Base-by-base conservation (phyloP, 2,113 vertebrate species). In the Rhea americana region DNA sequence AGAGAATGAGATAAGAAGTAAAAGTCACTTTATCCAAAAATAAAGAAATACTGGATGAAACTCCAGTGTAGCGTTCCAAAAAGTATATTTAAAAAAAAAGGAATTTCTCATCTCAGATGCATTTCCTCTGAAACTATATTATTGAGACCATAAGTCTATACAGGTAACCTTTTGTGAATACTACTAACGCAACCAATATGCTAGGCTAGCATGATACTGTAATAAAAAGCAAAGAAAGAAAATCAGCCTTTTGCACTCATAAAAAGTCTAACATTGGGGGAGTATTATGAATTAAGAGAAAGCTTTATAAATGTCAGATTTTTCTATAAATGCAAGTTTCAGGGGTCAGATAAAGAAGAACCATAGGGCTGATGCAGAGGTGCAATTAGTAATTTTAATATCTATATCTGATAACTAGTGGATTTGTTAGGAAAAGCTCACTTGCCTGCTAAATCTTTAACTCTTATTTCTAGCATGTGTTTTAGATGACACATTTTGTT, bases 151-250 rank as follows among this genome's bases (percentile, higher is more conserved):
- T 74, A 59, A 72, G 17, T 55, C 89, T 32, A 41, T 26, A 15
- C 21, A 21, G 32, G 8, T 9, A 22, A 25, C 24, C 13, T 22
- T 51, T 35, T 56, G 21, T 22, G 59, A 86, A 28, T 30, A 15
- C 1, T 4, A 7, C 6, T 32, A 53, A 56, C 2, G 1, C 4
- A 19, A 8, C 11, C 18, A 39, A 45, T n/a, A 13, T 13, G 3
- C 25, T 48, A 22, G 30, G 32, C 35, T 4, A 19, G 47, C 5
- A 4, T 2, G 6, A 14, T 45, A 21, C 10, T 13, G 1, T 25
- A 10, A 18, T 8, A 20, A 59, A 88, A 67, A 41, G 4, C 1
- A 73, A 41, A 58, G 32, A 39, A 35, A 21, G 53, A 41, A 63
- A 63, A 59, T 11, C 7, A 32, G 53, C 8, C 3, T 41, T 70